These are phyloP conservation scores for Archocentrus centrarchus DNA, from an alignment of 2,113 vertebrate species.

Conservation along the genomic window DNA sequence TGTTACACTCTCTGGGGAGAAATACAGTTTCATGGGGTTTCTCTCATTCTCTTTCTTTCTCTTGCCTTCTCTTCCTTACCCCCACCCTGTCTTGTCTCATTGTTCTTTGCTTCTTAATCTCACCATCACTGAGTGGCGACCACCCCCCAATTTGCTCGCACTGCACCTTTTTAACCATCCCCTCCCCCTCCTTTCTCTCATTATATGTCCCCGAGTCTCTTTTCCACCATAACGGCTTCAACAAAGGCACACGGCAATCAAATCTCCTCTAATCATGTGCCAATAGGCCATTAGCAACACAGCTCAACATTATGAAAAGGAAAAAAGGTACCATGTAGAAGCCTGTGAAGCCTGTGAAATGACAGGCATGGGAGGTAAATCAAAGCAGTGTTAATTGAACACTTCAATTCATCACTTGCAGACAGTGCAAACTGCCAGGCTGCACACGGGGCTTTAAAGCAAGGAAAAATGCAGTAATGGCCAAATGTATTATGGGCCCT, in stretches of 20 bases:
- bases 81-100: conserved; percentile 27
- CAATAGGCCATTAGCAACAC: conserved; percentile 41
- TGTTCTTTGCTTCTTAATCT: conserved; percentile 37
- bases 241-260: conserved; percentile 59
- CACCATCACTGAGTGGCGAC: conserved; percentile 31
- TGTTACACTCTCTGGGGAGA: conserved; percentile 52
- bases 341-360: conserved; percentile 19
- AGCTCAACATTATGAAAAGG: conserved; percentile 12
- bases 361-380: conserved; percentile 21
- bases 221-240: conserved; percentile 35
- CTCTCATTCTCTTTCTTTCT: conserved; percentile 19
- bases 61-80: neutral
- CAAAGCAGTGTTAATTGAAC: conserved; percentile 34
- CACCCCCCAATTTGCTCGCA: neutral
- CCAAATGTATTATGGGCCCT: no score
- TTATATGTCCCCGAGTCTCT: conserved; percentile 32
- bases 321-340: conserved; percentile 34
- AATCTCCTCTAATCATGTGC: conserved; percentile 52
- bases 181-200: neutral
- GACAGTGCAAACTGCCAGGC: conserved; percentile 15
- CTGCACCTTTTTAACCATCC: neutral
- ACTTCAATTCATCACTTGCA: conserved; percentile 19
- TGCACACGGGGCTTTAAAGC: neutral
- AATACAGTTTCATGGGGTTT: conserved; percentile 61
- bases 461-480: neutral